Percentiles rank a stretch among this genome's conserved stretches.
Evolutionary conservation across 2,888 invertebrate genomes (phyloP).

Genomic region (Hetaerina titia): DNA sequence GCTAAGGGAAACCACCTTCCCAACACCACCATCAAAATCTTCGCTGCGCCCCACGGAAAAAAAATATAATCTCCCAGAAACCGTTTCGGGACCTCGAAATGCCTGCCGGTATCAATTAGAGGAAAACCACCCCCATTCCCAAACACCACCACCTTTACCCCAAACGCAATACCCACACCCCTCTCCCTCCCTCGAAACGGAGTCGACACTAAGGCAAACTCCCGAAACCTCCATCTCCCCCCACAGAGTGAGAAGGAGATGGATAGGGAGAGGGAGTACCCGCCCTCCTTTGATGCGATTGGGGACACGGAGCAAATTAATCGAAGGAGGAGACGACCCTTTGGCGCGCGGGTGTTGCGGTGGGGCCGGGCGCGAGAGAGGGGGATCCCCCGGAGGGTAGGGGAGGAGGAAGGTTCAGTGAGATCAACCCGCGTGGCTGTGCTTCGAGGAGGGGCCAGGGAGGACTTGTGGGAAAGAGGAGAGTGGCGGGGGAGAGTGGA

Average conservation of each 20-base stretch:
- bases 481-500: not conserved
- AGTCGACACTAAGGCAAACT: not conserved
- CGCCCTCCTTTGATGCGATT: slow-evolving; percentile 41
- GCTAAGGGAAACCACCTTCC: not conserved
- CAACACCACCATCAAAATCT: not conserved
- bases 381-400: not conserved
- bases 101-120: slow-evolving; percentile 62
- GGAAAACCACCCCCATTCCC: not conserved
- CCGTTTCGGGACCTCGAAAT: not conserved
- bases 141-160: not conserved
- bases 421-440: too few species aligned
- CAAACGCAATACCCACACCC: not conserved
- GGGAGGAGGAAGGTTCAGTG: not conserved
- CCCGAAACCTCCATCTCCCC: not conserved
- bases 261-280: not conserved
- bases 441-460: too few species aligned
- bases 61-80: not conserved
- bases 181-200: not conserved
- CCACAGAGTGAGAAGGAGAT: not conserved
- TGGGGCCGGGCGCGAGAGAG: not conserved
- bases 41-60: not conserved
- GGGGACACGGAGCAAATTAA: slow-evolving; percentile 46
- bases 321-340: slow-evolving; percentile 43
- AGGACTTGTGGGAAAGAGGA: not conserved
- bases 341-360: not conserved